Percentiles rank a stretch among this genome's conserved stretches.
These are phyloP conservation scores for Agrochola litura DNA, from an alignment of 2,888 invertebrate species.

Conservation along the genomic window DNA sequence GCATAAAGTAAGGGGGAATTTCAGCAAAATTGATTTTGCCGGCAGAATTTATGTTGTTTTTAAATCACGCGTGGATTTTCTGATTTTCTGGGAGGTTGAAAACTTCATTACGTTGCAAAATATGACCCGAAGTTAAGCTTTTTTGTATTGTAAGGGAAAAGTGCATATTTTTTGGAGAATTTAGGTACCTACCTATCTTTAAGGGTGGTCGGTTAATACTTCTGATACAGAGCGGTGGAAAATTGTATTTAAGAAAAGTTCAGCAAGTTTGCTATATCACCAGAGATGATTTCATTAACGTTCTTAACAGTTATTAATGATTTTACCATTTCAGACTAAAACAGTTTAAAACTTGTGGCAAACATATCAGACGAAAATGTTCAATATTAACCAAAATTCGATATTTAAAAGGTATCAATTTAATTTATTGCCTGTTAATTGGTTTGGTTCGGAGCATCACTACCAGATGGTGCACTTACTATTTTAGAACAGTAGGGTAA, in stretches of 20 bases:
- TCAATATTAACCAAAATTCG: conserved; percentile 15
- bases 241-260: neutral
- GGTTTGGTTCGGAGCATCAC: conserved; percentile 43
- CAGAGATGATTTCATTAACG: neutral
- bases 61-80: conserved; percentile 39
- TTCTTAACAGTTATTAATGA: neutral
- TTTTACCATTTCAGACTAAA: neutral
- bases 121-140: neutral
- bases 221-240: neutral
- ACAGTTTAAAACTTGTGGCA: neutral
- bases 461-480: conserved; percentile 51
- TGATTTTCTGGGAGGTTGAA: conserved; percentile 8
- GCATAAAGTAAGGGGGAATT: conserved; percentile 51
- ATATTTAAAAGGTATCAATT: conserved; percentile 27
- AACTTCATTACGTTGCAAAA: conserved; percentile 33
- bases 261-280: neutral
- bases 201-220: neutral
- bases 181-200: neutral
- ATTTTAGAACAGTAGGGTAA: conserved; percentile 44
- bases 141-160: neutral
- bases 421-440: conserved; percentile 58
- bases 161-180: neutral
- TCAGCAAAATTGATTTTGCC: conserved; percentile 60
- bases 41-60: conserved; percentile 60
- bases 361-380: neutral